Evolutionary conservation across 2,797 vertebrate genomes (phyloP).

Genomic region (Chiloscyllium punctatum): DNA sequence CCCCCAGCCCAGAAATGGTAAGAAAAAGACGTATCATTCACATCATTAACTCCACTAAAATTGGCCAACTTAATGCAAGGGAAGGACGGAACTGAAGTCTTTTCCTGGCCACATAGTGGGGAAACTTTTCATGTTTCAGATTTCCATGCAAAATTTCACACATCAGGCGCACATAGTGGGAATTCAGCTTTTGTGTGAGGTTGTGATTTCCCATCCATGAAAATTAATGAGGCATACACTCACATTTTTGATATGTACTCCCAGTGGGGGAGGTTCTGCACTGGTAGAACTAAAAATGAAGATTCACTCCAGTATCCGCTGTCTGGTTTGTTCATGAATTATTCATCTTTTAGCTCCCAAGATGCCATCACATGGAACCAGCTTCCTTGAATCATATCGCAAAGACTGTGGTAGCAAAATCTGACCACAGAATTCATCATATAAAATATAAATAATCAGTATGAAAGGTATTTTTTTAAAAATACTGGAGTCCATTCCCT

Average conservation of each 20-base stretch:
- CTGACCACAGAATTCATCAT: neutral
- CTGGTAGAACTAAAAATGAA: slow-evolving; percentile 4
- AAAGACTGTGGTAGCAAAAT: neutral
- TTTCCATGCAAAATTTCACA: neutral
- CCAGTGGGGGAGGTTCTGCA: slow-evolving; percentile 14
- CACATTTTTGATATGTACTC: slow-evolving; percentile 15
- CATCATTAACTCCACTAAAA: neutral
- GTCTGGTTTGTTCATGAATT: neutral
- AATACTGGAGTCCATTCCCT: neutral
- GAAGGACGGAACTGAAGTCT: neutral
- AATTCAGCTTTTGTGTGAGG: neutral
- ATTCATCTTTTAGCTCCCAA: neutral
- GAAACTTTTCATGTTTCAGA: neutral
- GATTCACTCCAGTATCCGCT: neutral
- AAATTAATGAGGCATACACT: neutral
- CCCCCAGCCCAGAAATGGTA: neutral
- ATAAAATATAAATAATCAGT: neutral
- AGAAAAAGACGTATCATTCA: neutral
- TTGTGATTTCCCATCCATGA: neutral
- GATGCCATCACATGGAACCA: neutral
- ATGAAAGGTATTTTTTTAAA: neutral
- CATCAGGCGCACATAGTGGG: neutral
- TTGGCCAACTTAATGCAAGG: neutral
- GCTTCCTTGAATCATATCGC: neutral
- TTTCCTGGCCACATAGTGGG: neutral